These are phyloP conservation scores for Volucella inanis DNA, from an alignment of 2,888 invertebrate genomes.

Conservation along the genomic window DNA sequence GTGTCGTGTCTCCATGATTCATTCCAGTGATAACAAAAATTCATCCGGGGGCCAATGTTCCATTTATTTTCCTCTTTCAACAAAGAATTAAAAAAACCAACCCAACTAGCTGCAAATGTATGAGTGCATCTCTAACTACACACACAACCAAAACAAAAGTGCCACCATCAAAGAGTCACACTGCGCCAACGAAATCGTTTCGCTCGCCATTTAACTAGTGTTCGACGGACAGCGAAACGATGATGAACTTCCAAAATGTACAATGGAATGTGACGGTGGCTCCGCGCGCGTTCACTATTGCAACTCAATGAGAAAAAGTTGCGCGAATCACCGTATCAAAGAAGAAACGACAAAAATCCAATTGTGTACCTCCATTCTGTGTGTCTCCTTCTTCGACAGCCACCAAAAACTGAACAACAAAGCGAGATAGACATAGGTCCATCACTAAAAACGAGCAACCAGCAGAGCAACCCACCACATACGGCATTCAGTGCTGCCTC, in stretches of 20 bases:
- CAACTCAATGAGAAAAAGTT: conserved; percentile 62
- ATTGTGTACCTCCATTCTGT: not conserved
- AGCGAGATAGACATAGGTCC: conserved; percentile 38
- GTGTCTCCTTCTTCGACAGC: conserved; percentile 10
- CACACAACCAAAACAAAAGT: not conserved
- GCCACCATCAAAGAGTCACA: conserved; percentile 43
- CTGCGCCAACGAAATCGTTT: conserved; percentile 61
- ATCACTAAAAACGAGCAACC: conserved; percentile 48
- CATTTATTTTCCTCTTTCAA: conserved; percentile 65
- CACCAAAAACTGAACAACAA: conserved; percentile 30
- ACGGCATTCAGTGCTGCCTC: conserved; percentile 50
- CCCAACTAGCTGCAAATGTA: conserved; percentile 17
- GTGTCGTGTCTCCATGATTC: conserved; percentile 29
- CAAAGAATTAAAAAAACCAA: not conserved
- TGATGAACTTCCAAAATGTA: conserved; percentile 75
- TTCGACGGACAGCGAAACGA: conserved; percentile 74
- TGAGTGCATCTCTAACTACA: conserved; percentile 11
- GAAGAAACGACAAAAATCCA: conserved; percentile 18
- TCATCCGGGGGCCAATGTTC: conserved; percentile 75
- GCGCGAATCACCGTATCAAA: conserved; percentile 36
- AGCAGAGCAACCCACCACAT: conserved; percentile 38
- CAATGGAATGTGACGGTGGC: conserved; percentile 71
- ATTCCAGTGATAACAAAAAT: conserved; percentile 71
- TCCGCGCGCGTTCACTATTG: conserved; percentile 72
- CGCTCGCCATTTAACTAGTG: conserved; percentile 71